These are phyloP conservation scores for Aleiodes leptofemur DNA, from an alignment of 2,888 invertebrate species.

Conservation along the genomic window DNA sequence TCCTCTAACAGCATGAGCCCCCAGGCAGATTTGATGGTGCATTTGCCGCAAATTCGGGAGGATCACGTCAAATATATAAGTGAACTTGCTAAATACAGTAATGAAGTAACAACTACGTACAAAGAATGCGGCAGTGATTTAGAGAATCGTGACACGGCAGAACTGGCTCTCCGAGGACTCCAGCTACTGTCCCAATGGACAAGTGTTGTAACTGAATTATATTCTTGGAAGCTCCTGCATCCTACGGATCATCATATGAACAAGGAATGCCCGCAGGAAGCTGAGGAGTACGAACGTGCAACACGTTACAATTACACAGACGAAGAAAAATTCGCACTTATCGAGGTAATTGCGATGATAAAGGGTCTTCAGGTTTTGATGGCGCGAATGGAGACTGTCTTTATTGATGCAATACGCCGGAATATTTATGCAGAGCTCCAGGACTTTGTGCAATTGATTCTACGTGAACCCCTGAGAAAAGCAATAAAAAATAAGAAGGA, in stretches of 20 bases:
- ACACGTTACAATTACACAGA: constrained; percentile 98
- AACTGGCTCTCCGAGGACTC: constrained; percentile 93
- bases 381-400: constrained; percentile 98
- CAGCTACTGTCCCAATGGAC: constrained; percentile 98
- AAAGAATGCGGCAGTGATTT: constrained; percentile 94
- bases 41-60: constrained; percentile 94
- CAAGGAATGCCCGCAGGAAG: constrained; percentile 94
- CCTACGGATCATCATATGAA: constrained; percentile 98
- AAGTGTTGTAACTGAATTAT: constrained; percentile 95
- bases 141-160: constrained; percentile 94
- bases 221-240: constrained; percentile 98
- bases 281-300: constrained; percentile 98
- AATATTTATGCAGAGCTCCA: constrained; percentile 98
- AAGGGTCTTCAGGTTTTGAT: constrained; percentile 97
- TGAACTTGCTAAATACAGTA: constrained; percentile 84
- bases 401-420: constrained; percentile 91
- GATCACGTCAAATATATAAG: constrained; percentile 98
- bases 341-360: constrained; percentile 99
- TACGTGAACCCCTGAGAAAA: constrained; percentile 95
- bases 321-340: constrained; percentile 97
- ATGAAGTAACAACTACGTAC: constrained; percentile 91
- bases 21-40: constrained; percentile 96
- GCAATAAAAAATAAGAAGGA: constrained; percentile 99
- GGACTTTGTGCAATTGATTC: constrained; percentile 93
- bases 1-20: constrained; percentile 89